A percentile compares a stretch with the other conserved stretches of the same genome.
Conservation (phyloP, 2,888 invertebrate genomes). For the Melieria omissa region DNA sequence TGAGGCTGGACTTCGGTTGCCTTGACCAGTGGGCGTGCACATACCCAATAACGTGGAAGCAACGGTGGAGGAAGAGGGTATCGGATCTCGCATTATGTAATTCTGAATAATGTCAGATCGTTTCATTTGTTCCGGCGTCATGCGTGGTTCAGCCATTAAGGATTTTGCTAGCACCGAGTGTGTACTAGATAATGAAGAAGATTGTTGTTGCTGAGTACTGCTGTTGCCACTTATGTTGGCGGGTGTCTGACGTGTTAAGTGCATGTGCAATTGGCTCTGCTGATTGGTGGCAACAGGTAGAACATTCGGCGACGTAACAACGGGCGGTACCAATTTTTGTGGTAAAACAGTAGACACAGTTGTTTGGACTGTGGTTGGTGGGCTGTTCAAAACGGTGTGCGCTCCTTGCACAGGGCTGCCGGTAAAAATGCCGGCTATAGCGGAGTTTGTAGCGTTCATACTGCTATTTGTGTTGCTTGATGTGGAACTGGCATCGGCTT, state of each 20-base stretch:
- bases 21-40: conserved; percentile 48
- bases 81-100: conserved; percentile 83
- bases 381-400: conserved; percentile 39
- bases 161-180: conserved; percentile 91
- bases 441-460: conserved; percentile 39
- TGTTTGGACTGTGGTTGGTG: conserved; percentile 45
- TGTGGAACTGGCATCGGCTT: conserved; percentile 70
- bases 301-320: conserved; percentile 43
- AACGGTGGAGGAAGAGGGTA: conserved; percentile 45
- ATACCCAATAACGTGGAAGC: conserved; percentile 40
- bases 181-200: conserved; percentile 76
- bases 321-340: conserved; percentile 48
- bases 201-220: conserved; percentile 50
- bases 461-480: conserved; percentile 77
- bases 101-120: conserved; percentile 92
- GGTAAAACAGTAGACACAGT: conserved; percentile 45
- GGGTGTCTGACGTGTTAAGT: conserved; percentile 69
- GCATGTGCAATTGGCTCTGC: conserved; percentile 68
- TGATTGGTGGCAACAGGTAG: conserved; percentile 51
- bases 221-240: conserved; percentile 58
- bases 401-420: conserved; percentile 47
- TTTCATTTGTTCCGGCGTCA: conserved; percentile 93
- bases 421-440: conserved; percentile 46
- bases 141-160: conserved; percentile 91
- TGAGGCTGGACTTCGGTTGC: conserved; percentile 46